Evolutionary conservation across 1,140 invertebrate species (phyloP), one percentile per base, ranked within the genome.

Genomic region (Leptinotarsa texana): DNA sequence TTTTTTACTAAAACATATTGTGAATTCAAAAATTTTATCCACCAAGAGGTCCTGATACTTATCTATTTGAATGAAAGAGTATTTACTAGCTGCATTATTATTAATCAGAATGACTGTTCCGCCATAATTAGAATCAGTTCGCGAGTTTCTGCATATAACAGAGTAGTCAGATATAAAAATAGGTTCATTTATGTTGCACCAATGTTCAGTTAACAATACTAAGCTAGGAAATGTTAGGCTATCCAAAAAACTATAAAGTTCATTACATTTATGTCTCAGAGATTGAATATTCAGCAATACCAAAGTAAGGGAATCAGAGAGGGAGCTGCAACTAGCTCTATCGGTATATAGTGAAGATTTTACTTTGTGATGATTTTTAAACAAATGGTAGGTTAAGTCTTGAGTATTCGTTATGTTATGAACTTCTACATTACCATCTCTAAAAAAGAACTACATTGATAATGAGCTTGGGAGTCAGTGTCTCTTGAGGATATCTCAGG

Each of bases 151-250:
- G 18, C 13, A 63, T 63, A 63, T 18, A 18, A 63, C 63, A 21
- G 63, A 63, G 63, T 63, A 24, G 17, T 69, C 13, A 33, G 18
- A 66, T 24, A 24, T 24, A 24, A 24, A 24, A 24, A 24, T 24
- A 24, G 57, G 57, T 61, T 61, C 57, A 17, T 61, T 61, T 17
- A 17, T 18, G 18, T 61, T 17, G 18, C 57, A 61, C 57, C 57
- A 61, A 61, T 61, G 57, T 61, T 61, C 57, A 61, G 57, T 61
- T 61, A 61, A 61, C 18, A 61, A 61, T 17, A 61, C 57, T 61
- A 61, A 18, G 18, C 18, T 18, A 61, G 57, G 57, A 61, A 61
- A 61, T 17, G 15, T 61, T 18, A 61, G 18, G 57, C 57, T 61
- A 61, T 61, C 57, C 18, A 61, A 61, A 18, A 61, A 61, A 17